A percentile compares a stretch with the other conserved stretches of the same genome.
These are phyloP conservation scores for Trichomalopsis sarcophagae DNA, from an alignment of 1,140 invertebrate genomes.

Conservation along the genomic window DNA sequence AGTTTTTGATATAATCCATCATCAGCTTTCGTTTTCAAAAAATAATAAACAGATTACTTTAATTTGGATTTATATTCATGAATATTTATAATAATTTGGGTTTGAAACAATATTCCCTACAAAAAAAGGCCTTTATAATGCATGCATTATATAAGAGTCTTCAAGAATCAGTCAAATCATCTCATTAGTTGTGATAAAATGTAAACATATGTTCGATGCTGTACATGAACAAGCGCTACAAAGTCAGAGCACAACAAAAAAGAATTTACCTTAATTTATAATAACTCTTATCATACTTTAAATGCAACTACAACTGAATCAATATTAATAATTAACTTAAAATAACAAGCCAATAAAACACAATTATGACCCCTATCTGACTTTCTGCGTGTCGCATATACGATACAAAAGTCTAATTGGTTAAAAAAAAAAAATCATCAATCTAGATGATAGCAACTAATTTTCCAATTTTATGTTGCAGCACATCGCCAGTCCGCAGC, in stretches of 20 bases:
- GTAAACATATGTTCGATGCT: constrained; percentile 11
- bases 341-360: too few species aligned
- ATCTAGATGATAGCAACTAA: not conserved
- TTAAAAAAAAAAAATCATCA: not conserved
- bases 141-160: constrained; percentile 39
- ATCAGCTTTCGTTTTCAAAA: not conserved
- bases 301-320: not conserved
- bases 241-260: not conserved
- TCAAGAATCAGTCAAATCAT: constrained; percentile 4
- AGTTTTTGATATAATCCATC: constrained; percentile 19
- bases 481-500: constrained; percentile 6
- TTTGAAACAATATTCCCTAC: not conserved
- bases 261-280: not conserved
- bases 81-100: not conserved
- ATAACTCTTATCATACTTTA: not conserved
- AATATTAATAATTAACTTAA: too few species aligned
- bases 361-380: too few species aligned
- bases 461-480: not conserved
- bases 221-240: not conserved
- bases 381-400: too few species aligned
- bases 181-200: not conserved
- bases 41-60: not conserved
- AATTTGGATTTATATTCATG: not conserved
- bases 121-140: not conserved
- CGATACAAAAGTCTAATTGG: not conserved